A percentile compares a stretch with the other conserved stretches of the same genome.
Evolutionary conservation across 2,113 vertebrate genomes (phyloP).

Genomic region (Odocoileus hemionus): DNA sequence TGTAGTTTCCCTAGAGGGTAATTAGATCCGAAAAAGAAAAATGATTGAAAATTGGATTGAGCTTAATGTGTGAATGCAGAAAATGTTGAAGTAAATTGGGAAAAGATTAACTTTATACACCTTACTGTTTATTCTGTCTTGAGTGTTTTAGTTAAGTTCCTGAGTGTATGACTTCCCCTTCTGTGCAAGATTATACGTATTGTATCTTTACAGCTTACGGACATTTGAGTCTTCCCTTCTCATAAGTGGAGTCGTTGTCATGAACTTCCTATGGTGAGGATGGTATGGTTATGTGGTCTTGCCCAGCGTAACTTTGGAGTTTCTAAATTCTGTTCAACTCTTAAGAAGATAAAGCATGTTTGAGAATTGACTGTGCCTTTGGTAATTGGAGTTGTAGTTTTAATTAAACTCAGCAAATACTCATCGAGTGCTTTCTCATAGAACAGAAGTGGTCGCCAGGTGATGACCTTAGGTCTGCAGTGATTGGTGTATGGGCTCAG

Average conservation of each 20-base stretch:
- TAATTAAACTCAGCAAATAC: neutral
- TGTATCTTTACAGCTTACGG: neutral
- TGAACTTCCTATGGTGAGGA: accelerated
- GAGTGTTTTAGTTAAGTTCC: accelerated
- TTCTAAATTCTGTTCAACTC: accelerated
- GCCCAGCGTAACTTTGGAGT: too few relatives aligned
- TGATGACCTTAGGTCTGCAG: accelerated
- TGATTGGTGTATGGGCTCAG: neutral
- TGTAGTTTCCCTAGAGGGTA: neutral
- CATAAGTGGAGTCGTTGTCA: accelerated
- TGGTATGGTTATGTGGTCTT: accelerated
- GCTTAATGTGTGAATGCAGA: neutral
- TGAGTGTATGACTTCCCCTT: accelerated
- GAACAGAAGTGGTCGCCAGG: accelerated
- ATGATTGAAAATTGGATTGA: too few relatives aligned
- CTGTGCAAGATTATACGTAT: accelerated
- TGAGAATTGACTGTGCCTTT: neutral
- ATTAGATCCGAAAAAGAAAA: neutral
- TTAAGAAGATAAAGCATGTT: neutral
- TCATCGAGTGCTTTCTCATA: neutral
- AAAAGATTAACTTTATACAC: neutral
- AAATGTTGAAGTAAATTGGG: neutral
- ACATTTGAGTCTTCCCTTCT: neutral
- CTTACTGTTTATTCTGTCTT: neutral
- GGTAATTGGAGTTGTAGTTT: neutral